A percentile compares a stretch with the other conserved stretches of the same genome.
phyloP scores from a whole-genome alignment of 2,888 invertebrate species.

The Rhagium mordax region DNA sequence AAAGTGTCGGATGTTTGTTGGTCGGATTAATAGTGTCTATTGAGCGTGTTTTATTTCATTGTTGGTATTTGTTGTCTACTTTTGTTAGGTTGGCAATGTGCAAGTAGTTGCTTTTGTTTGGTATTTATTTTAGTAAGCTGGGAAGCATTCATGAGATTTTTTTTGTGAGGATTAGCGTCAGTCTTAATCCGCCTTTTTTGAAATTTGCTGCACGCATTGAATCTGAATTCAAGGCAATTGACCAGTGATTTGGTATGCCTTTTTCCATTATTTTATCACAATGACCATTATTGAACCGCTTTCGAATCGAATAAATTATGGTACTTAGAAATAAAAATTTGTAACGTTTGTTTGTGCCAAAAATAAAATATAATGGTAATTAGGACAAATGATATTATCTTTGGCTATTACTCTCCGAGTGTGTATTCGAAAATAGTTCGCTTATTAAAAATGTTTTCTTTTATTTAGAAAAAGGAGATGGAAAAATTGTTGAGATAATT shows the following conservation, averaged over 20 bases:
- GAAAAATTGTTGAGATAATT: too few species aligned
- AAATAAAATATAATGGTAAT: too few species aligned
- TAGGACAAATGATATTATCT: too few species aligned
- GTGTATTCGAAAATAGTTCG: too few species aligned
- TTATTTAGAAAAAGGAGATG: too few species aligned
- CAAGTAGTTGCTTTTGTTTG: constrained; percentile 68
- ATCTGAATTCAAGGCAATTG: constrained; percentile 44
- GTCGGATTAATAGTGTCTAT: constrained; percentile 70
- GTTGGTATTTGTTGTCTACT: constrained; percentile 70
- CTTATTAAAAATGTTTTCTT: too few species aligned
- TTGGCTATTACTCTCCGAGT: too few species aligned
- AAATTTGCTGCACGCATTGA: constrained; percentile 42
- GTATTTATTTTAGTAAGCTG: constrained; percentile 70
- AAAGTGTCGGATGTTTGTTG: constrained; percentile 68
- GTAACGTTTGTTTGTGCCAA: too few species aligned
- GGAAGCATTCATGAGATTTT: constrained; percentile 69
- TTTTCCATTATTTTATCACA: constrained; percentile 14
- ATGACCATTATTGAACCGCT: constrained; percentile 3
- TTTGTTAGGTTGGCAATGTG: constrained; percentile 69
- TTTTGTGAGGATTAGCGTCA: constrained; percentile 65
- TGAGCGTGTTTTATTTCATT: constrained; percentile 71
- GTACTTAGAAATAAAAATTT: too few species aligned
- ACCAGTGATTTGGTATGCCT: constrained; percentile 21
- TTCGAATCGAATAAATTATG: neutral
- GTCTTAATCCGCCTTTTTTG: constrained; percentile 64